phyloP scores from a whole-genome alignment of 2,888 invertebrate genomes.

The Eremobia ochroleuca region DNA sequence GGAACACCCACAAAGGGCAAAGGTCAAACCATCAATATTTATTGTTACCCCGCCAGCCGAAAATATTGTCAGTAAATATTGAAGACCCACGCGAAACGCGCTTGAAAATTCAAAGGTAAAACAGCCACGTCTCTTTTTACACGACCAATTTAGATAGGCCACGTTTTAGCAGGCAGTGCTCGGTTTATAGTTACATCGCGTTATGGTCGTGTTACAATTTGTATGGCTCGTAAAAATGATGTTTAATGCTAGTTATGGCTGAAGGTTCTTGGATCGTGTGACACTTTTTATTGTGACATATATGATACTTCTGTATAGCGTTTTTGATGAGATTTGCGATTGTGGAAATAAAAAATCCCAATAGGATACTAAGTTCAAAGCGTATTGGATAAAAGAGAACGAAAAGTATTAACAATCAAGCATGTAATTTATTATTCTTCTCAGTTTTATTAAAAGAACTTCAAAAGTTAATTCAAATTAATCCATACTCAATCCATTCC shows the following conservation, averaged over 20 bases:
- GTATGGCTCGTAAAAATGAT: constrained; percentile 60
- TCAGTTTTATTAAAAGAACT: constrained; percentile 15
- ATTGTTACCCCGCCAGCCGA: constrained; percentile 39
- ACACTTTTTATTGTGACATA: constrained; percentile 54
- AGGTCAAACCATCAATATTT: constrained; percentile 61
- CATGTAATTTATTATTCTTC: neutral
- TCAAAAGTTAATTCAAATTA: constrained; percentile 33
- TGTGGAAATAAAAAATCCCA: constrained; percentile 25
- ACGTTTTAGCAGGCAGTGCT: constrained; percentile 17
- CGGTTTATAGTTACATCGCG: constrained; percentile 54
- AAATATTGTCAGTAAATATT: constrained; percentile 62
- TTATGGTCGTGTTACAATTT: constrained; percentile 63
- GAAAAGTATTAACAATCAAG: constrained; percentile 10
- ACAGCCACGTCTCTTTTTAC: constrained; percentile 20
- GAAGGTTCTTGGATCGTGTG: constrained; percentile 34
- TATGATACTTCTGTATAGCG: constrained; percentile 17
- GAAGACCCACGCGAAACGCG: constrained; percentile 10
- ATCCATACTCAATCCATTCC: constrained; percentile 35
- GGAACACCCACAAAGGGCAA: constrained; percentile 23
- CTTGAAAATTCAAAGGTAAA: constrained; percentile 44
- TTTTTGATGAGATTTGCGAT: constrained; percentile 12
- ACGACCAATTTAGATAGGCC: constrained; percentile 46
- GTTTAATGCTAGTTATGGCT: constrained; percentile 54
- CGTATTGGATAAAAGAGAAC: constrained; percentile 1
- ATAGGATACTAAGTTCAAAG: constrained; percentile 3